Conservation (phyloP, 2,797 vertebrate species). For the Leucoraja ocellata region DNA sequence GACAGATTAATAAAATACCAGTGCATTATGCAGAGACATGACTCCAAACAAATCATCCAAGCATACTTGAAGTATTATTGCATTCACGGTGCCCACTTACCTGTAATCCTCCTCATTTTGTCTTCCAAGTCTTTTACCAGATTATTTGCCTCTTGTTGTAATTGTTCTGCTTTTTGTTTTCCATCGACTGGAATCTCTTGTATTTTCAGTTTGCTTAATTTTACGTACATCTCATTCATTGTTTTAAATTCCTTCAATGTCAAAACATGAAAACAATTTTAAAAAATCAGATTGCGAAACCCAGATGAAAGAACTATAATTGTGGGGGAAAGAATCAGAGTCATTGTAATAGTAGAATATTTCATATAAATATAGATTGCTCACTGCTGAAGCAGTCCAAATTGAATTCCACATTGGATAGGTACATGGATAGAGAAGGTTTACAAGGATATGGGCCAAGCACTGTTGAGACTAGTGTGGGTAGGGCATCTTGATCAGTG, state of each 20-base stretch:
- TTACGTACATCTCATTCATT: constrained; percentile 54
- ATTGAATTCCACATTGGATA: background rate
- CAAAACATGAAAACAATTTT: constrained; percentile 16
- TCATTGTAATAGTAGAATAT: background rate
- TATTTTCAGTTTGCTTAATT: constrained; percentile 56
- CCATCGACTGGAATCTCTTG: constrained; percentile 48
- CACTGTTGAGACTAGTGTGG: no score
- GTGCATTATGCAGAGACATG: background rate
- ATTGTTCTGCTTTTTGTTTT: constrained; percentile 55
- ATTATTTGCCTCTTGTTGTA: constrained; percentile 59
- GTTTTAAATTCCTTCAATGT: constrained; percentile 60
- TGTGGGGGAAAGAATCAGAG: no score
- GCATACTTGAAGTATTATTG: background rate
- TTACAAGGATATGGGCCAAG: no score
- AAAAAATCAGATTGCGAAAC: background rate
- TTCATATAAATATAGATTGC: no score
- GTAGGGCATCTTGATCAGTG: no score
- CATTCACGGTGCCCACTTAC: constrained; percentile 47
- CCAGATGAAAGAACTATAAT: no score
- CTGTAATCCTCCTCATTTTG: constrained; percentile 65
- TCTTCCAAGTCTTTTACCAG: constrained; percentile 60
- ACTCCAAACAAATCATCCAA: constrained; percentile 9
- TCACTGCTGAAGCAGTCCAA: background rate
- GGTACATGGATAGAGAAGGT: no score
- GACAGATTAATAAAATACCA: background rate